Percentiles rank a stretch among this genome's conserved stretches.
Conservation (phyloP, 2,113 vertebrate genomes). For the Galeopterus variegatus region DNA sequence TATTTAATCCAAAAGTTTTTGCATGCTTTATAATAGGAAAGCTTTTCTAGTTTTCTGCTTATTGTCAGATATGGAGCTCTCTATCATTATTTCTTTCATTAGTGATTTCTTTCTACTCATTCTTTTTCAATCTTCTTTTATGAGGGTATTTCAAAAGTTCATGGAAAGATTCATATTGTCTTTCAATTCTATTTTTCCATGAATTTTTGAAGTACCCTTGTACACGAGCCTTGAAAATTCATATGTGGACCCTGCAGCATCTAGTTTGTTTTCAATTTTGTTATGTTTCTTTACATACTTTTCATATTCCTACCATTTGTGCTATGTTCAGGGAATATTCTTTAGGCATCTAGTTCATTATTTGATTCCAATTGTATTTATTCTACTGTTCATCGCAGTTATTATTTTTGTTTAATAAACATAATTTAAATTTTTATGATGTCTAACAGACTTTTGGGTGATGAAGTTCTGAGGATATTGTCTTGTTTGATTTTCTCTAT, state of each 20-base stretch:
- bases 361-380: constrained; percentile 30
- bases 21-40: not conserved
- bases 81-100: not conserved
- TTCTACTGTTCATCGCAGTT: not conserved
- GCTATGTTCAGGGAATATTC: not conserved
- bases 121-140: not conserved
- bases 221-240: no score
- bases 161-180: no score
- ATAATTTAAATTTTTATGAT: constrained; percentile 64
- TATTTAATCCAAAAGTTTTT: not conserved
- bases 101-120: not conserved
- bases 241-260: not conserved
- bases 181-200: no score
- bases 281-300: not conserved
- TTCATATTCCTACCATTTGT: not conserved
- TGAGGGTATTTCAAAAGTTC: no score
- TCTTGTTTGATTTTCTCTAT: constrained; percentile 13
- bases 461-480: not conserved
- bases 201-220: no score
- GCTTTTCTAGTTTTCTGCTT: not conserved
- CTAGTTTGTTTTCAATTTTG: not conserved
- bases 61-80: not conserved
- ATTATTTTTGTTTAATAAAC: constrained; percentile 56
- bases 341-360: not conserved
- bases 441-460: not conserved